These are phyloP conservation scores for Emydocephalus ijimae DNA, from an alignment of 2,113 vertebrate species.

Conservation along the genomic window DNA sequence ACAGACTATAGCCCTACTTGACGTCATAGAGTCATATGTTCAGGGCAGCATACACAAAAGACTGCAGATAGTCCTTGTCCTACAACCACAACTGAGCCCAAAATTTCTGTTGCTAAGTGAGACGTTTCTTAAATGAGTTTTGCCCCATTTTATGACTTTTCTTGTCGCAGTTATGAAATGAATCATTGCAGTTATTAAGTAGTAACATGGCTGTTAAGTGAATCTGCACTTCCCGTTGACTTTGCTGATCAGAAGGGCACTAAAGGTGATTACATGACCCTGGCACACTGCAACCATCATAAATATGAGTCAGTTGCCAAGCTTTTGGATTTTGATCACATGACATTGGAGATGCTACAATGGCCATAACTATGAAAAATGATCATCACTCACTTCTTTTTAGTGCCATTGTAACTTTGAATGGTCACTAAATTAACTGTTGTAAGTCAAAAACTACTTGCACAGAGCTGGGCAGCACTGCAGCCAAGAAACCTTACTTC, in stretches of 20 bases:
- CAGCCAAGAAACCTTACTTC: background rate
- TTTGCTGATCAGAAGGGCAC: background rate
- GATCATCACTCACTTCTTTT: background rate
- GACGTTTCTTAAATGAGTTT: background rate
- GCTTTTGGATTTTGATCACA: background rate
- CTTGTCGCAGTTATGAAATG: background rate
- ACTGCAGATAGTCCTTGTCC: background rate
- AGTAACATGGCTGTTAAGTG: background rate
- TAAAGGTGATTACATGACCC: background rate
- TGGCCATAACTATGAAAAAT: background rate
- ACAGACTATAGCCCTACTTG: background rate
- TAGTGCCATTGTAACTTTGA: background rate
- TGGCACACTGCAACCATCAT: background rate
- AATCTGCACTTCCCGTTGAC: background rate
- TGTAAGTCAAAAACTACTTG: background rate
- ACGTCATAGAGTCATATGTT: background rate
- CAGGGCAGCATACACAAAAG: background rate
- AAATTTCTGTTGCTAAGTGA: background rate
- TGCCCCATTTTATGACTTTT: background rate
- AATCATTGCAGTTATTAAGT: background rate
- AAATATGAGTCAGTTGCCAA: background rate
- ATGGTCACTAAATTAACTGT: background rate
- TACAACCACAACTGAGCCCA: background rate
- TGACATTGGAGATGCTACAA: background rate
- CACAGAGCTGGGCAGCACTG: background rate